Base-by-base conservation (phyloP, 2,113 vertebrate genomes). In the Boulengerochromis microlepis region DNA sequence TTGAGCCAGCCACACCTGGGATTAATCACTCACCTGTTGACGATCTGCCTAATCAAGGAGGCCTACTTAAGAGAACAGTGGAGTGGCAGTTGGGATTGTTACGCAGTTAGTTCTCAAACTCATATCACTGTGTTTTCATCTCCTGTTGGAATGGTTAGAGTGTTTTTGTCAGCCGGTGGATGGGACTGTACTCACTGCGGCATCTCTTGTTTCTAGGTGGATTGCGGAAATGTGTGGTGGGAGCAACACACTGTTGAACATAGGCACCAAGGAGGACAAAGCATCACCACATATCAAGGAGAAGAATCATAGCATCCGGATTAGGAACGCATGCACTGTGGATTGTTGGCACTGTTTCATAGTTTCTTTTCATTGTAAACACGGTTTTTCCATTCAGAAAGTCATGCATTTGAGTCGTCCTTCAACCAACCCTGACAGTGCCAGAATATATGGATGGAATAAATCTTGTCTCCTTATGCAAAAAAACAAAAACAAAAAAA, bases 41-140 rank as follows among this genome's bases (percentile, higher is more conserved):
- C 0, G 2, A 26, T 3, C 22, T 26, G 22, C 54, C 11, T 56
- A 56, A 26, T 56, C 54, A 26, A 56, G 22, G 54, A 56, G 1
- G 2, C 54, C 54, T 56, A 56, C 6, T 26, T 0, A 56, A 56
- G 11, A 56, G 54, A 56, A 26, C 54, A 57, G 54, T 56, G 54
- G 22, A 4, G 15, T 0, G 3, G 57, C 15, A 31, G 54, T 5
- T 57, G 7, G 24, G 56, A 29, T 57, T 29, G 56, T 29, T 57
- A 3, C 0, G 4, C 13, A 59, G 57, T 33, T 4, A 61, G 29
- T 33, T 2, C 8, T 19, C 2, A 0, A 61, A 3, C 0, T 0
- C 24, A 5, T 1, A 2, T 3, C 26, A 6, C 3, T 10, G 26
- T 59, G 26, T 0, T 2, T 0, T 31, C 5, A 0, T 0, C 5